phyloP scores from a whole-genome alignment of 2,113 vertebrate genomes.

The Hippocampus guttulatus region DNA sequence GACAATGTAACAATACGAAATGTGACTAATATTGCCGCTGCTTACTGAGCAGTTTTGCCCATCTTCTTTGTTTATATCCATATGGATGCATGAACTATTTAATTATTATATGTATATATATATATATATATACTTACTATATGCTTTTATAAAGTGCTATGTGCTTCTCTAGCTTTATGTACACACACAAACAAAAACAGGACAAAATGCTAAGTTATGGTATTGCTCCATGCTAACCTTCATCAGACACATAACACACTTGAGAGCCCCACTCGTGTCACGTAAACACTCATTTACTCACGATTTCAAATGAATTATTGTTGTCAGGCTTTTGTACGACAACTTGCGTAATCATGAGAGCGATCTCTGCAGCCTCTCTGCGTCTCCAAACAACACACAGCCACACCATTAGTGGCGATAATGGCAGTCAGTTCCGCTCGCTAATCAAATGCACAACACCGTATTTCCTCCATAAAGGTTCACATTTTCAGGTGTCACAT shows the following conservation, averaged over 20 bases:
- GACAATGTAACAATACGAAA: no score
- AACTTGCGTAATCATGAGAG: slow-evolving; percentile 36
- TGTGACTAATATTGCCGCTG: no score
- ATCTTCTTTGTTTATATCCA: no score
- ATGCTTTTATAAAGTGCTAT: no score
- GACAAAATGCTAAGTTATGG: not conserved
- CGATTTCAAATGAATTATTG: slow-evolving; percentile 30
- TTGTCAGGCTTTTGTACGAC: slow-evolving; percentile 12
- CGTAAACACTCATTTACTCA: slow-evolving; percentile 14
- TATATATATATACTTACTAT: no score
- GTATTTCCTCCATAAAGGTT: not conserved
- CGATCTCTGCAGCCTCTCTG: slow-evolving; percentile 38
- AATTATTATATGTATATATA: no score
- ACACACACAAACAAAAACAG: not conserved
- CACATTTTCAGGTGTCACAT: not conserved
- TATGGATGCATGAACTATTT: no score
- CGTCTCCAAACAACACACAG: slow-evolving; percentile 51
- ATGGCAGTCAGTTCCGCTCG: slow-evolving; percentile 48
- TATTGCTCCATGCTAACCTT: not conserved
- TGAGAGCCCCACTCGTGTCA: slow-evolving; percentile 14
- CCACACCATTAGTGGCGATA: slow-evolving; percentile 51
- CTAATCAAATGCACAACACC: slow-evolving; percentile 2
- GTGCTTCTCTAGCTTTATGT: not conserved
- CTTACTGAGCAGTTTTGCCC: no score
- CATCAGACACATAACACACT: slow-evolving; percentile 11